These are phyloP conservation scores for Oxycera nigricornis DNA, from an alignment of 2,888 invertebrate species.

Conservation along the genomic window DNA sequence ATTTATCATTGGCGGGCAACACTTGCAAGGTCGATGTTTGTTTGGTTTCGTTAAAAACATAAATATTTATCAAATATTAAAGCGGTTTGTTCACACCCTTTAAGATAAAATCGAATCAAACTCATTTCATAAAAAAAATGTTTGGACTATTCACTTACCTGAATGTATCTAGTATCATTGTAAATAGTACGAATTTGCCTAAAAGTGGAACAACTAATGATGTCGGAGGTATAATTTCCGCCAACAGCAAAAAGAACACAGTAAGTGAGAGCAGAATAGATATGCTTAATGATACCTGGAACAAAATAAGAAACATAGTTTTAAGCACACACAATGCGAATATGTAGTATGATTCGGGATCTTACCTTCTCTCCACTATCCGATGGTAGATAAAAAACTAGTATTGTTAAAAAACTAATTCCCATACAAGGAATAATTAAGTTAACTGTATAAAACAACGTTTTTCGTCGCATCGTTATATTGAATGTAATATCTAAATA, in stretches of 20 bases:
- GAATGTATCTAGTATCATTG: slow-evolving; percentile 94
- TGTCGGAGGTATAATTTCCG: slow-evolving; percentile 89
- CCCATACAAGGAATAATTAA: slow-evolving; percentile 97
- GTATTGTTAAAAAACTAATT: slow-evolving; percentile 94
- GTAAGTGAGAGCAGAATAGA: slow-evolving; percentile 93
- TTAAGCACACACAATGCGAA: background rate
- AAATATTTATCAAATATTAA: no score
- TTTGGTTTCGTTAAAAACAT: no score
- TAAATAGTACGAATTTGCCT: slow-evolving; percentile 94
- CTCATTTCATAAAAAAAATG: no score
- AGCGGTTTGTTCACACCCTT: no score
- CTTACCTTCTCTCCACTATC: slow-evolving; percentile 97
- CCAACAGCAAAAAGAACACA: slow-evolving; percentile 93
- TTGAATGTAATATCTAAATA: slow-evolving; percentile 97
- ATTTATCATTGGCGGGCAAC: no score
- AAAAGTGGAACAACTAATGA: slow-evolving; percentile 91
- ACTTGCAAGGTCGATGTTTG: no score
- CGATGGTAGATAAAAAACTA: slow-evolving; percentile 96
- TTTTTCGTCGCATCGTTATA: slow-evolving; percentile 95
- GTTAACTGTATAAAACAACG: slow-evolving; percentile 96
- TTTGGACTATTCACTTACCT: no score
- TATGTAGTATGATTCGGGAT: slow-evolving; percentile 45
- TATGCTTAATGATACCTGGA: slow-evolving; percentile 90
- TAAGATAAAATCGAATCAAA: no score
- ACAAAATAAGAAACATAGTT: slow-evolving; percentile 56